Percentiles rank a stretch among this genome's conserved stretches.
Evolutionary conservation across 1,140 invertebrate species (phyloP).

Genomic region (Cherax destructor): DNA sequence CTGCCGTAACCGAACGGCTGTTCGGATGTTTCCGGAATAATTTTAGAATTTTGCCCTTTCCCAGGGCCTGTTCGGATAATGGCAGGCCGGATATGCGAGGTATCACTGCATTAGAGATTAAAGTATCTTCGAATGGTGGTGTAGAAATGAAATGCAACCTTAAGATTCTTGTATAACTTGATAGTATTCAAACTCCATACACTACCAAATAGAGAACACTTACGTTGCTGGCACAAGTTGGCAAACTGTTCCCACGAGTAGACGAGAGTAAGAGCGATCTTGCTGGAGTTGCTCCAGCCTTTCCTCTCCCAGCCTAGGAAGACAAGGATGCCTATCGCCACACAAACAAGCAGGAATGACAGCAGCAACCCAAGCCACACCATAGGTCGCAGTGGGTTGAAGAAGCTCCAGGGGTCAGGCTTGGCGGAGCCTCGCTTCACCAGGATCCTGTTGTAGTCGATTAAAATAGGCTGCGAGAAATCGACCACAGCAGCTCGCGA

Average conservation of each 20-base stretch:
- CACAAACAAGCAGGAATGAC: background rate
- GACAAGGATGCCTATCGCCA: background rate
- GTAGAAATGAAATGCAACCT: too few species aligned
- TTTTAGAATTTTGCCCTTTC: too few species aligned
- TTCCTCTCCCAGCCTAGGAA: background rate
- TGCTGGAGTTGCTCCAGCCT: background rate
- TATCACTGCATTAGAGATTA: too few species aligned
- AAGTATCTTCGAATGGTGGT: too few species aligned
- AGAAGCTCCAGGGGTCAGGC: conserved; percentile 37
- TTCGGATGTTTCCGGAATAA: too few species aligned
- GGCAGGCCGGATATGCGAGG: too few species aligned
- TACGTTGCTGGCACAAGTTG: conserved; percentile 11
- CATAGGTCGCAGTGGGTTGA: conserved; percentile 18
- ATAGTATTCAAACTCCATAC: too few species aligned
- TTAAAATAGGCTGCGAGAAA: conserved; percentile 56
- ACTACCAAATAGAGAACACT: background rate
- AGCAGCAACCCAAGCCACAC: conserved; percentile 43
- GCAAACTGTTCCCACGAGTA: conserved; percentile 23
- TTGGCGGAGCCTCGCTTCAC: conserved; percentile 36
- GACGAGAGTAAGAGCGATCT: background rate
- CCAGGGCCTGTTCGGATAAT: too few species aligned
- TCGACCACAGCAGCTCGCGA: conserved; percentile 19
- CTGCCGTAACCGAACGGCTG: too few species aligned
- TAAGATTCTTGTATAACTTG: too few species aligned
- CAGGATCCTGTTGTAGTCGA: conserved; percentile 45